Base-by-base conservation (phyloP, 1,140 invertebrate genomes). In the Drosophila sp. region DNA sequence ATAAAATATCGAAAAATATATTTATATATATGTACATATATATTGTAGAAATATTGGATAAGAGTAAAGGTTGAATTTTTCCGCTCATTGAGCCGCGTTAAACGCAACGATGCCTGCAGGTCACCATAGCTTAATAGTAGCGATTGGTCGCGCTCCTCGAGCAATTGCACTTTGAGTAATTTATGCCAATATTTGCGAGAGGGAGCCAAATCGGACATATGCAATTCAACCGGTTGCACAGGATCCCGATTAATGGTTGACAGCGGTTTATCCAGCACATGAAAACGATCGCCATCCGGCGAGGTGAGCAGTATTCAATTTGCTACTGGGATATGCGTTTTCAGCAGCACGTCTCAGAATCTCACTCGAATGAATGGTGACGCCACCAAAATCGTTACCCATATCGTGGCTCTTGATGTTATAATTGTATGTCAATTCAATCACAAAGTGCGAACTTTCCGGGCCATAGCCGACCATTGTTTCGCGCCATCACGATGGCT, bases 351-450 rank as follows among this genome's bases (percentile, higher is more conserved):
- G 94, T 72, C 96, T 93, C 55, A 98, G 92, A 27, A 94, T 94
- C 90, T 96, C 95, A 66, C 94, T 95, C 0, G 97, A 98, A 86
- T 95, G 94, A 41, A 99, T 96, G 27, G 96, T 97, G 8, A 99
- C 95, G n/a, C 97, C 97, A 61, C 94, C 92, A 90, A 98, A 98
- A 93, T 99, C 98, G 93, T 99, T 99, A 92, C 91, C 95, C 72
- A 94, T 91, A 76, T 97, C 95, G 91, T 99, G 99, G 65, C 93
- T 92, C 75, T 95, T 95, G 25, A 99, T 95, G 25, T 97, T 97
- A 93, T 99, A 99, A 90, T 99, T 99, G 90, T 99, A 99, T n/a
- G 98, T 99, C 3, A 99, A 93, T 92, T 99, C 99, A 33, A 99
- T 93, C 3, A 99, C 98, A 95, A 99, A 99, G 93, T 99, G 97